A percentile compares a stretch with the other conserved stretches of the same genome.
Conservation (phyloP, 2,113 vertebrate genomes). For the Xenopus laevis region DNA sequence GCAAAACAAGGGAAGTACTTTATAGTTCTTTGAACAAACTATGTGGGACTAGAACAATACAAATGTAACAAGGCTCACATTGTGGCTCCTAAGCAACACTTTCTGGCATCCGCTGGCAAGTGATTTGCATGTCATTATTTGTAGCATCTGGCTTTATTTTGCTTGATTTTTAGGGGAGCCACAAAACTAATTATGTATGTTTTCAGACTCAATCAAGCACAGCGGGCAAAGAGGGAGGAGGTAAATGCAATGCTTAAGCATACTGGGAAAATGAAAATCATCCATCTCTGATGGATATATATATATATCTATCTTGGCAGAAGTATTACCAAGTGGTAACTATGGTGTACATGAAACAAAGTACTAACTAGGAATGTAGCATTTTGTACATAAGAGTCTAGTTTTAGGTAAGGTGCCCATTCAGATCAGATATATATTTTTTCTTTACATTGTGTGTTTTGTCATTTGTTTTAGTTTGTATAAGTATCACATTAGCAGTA, state of each 20-base stretch:
- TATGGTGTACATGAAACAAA: too few relatives aligned
- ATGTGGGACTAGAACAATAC: background rate
- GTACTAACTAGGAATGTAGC: too few relatives aligned
- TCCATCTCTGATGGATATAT: too few relatives aligned
- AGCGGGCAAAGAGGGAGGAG: constrained; percentile 8
- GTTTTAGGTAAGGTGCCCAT: too few relatives aligned
- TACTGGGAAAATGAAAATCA: background rate
- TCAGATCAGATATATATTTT: too few relatives aligned
- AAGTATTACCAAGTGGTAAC: too few relatives aligned
- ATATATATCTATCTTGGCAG: too few relatives aligned
- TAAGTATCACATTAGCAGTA: too few relatives aligned
- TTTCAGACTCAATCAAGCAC: constrained; percentile 15
- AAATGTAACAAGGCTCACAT: constrained; percentile 13
- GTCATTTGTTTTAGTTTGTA: too few relatives aligned
- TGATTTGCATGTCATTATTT: constrained; percentile 29
- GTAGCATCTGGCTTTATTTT: constrained; percentile 33
- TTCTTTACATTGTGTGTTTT: too few relatives aligned
- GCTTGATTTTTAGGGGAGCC: constrained; percentile 21
- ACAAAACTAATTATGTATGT: constrained; percentile 19
- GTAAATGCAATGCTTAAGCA: background rate
- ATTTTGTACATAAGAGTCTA: too few relatives aligned
- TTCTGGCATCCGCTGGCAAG: background rate
- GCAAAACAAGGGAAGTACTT: background rate
- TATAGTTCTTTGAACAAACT: background rate
- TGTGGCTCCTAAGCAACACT: constrained; percentile 10